These are phyloP conservation scores for Mohoua ochrocephala DNA, from an alignment of 2,113 vertebrate species.

Conservation along the genomic window DNA sequence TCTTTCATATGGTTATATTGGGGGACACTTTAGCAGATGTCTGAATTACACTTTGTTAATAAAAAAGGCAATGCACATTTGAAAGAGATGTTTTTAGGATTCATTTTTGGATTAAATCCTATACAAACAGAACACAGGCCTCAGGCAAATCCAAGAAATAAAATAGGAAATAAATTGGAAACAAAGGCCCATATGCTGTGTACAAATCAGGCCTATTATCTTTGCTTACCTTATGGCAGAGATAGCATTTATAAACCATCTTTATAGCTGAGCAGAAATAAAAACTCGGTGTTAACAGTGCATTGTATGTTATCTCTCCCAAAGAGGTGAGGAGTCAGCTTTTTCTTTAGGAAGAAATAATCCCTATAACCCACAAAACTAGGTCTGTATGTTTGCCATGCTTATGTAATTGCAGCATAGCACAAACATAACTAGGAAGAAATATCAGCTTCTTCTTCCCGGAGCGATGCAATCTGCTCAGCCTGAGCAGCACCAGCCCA, in stretches of 20 bases:
- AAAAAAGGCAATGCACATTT: not conserved
- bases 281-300: conserved; percentile 33
- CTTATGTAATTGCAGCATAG: not conserved
- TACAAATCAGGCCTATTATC: conserved; percentile 71
- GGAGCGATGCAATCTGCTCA: not conserved
- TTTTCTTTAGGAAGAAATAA: not conserved
- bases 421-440: not conserved
- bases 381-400: not conserved
- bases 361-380: not conserved
- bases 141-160: conserved; percentile 44
- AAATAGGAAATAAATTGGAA: conserved; percentile 45
- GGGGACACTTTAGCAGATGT: conserved; percentile 41
- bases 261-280: conserved; percentile 50
- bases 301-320: conserved; percentile 35
- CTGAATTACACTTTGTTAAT: conserved; percentile 54
- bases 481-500: not conserved
- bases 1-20: conserved; percentile 21
- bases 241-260: conserved; percentile 35
- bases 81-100: conserved; percentile 23
- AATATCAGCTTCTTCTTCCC: not conserved
- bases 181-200: conserved; percentile 43
- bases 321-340: conserved; percentile 32
- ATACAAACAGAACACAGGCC: conserved; percentile 23
- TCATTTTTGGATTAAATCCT: conserved; percentile 26
- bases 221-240: conserved; percentile 57